Percentiles rank a stretch among this genome's conserved stretches.
Evolutionary conservation across 2,113 vertebrate species (phyloP).

Genomic region (Cynopterus brachyotis): DNA sequence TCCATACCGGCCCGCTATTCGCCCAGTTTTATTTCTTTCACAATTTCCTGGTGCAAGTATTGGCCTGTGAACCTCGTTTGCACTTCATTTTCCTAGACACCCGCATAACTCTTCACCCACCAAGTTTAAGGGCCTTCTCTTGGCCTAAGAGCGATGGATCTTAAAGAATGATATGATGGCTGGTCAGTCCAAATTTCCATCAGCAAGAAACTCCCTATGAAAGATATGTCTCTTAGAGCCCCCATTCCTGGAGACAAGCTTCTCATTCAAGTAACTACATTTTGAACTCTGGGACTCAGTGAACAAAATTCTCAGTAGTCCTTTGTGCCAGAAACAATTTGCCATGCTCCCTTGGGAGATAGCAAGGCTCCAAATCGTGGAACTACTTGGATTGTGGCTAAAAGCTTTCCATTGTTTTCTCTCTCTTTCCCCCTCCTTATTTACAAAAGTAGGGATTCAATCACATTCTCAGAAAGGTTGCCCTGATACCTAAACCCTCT

Average conservation of each 20-base stretch:
- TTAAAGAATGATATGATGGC: not conserved
- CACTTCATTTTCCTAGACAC: not conserved
- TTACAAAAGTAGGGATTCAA: not conserved
- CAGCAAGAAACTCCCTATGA: not conserved
- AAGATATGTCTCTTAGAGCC: not conserved
- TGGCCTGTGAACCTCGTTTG: not conserved
- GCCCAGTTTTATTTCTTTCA: not conserved
- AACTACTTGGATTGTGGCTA: not conserved
- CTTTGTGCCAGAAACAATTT: not conserved
- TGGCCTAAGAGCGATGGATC: not conserved
- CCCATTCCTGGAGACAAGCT: not conserved
- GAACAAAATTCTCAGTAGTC: conserved; percentile 12
- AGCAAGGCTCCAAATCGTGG: not conserved
- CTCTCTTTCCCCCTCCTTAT: not conserved
- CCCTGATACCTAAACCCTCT: not conserved
- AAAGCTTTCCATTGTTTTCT: not conserved
- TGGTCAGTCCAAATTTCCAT: not conserved
- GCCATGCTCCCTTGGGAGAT: too few relatives aligned
- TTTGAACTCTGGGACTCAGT: not conserved
- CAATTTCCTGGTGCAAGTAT: not conserved
- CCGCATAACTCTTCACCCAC: not conserved
- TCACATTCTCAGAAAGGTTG: not conserved
- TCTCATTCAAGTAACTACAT: not conserved
- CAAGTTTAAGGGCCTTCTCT: not conserved
- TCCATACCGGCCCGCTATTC: not conserved